phyloP scores from a whole-genome alignment of 2,888 invertebrate genomes.

The Patella ulyssiponensis region DNA sequence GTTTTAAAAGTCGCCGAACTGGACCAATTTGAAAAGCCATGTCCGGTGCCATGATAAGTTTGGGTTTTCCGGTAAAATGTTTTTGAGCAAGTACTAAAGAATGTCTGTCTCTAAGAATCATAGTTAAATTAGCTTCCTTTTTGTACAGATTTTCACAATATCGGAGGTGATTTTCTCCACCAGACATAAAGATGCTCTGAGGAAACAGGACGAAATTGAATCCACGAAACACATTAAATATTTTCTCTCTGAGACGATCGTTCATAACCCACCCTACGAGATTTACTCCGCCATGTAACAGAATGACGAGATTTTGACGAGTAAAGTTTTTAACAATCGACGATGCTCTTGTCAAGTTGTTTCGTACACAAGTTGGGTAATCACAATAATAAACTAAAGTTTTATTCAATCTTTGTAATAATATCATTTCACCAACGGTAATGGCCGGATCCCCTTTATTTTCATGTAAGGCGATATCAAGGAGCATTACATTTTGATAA shows the following conservation, averaged over 20 bases:
- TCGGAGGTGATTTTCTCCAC: background rate
- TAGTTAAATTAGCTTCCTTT: background rate
- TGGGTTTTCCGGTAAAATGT: conserved; percentile 18
- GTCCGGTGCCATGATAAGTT: conserved; percentile 37
- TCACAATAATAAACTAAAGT: conserved; percentile 26
- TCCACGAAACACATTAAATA: background rate
- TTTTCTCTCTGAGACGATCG: background rate
- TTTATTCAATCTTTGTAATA: conserved; percentile 27
- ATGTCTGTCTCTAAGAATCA: background rate
- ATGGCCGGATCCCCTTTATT: conserved; percentile 47
- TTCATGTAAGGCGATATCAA: conserved; percentile 38
- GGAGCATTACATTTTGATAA: conserved; percentile 37
- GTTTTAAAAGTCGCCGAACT: conserved; percentile 30
- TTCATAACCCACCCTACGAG: background rate
- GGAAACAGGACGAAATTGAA: background rate
- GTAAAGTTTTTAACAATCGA: conserved; percentile 6
- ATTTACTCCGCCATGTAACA: conserved; percentile 47
- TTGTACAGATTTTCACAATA: conserved; percentile 5
- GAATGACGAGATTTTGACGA: conserved; percentile 31
- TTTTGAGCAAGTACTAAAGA: conserved; percentile 17
- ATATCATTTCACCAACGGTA: conserved; percentile 33
- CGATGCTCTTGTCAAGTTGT: background rate
- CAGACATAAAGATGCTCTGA: background rate
- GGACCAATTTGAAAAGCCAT: conserved; percentile 40
- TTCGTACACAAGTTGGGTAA: background rate